Percentiles rank a stretch among this genome's conserved stretches.
Conservation (phyloP, 2,797 vertebrate species). For the Typhlichthys subterraneus region DNA sequence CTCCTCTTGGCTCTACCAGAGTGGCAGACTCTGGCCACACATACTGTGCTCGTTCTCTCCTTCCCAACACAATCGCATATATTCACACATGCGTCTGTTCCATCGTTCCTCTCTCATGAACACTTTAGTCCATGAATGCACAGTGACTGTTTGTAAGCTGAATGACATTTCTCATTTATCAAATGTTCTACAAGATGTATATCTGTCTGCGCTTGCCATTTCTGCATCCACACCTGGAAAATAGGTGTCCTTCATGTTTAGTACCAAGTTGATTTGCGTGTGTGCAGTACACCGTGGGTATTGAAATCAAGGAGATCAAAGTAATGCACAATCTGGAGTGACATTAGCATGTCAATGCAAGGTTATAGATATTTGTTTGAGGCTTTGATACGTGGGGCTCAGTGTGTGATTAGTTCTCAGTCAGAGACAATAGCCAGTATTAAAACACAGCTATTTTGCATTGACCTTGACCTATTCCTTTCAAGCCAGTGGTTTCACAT, state of each 20-base stretch:
- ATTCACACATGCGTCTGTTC: slow-evolving; percentile 22
- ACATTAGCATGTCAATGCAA: slow-evolving; percentile 3
- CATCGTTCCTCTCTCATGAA: slow-evolving; percentile 27
- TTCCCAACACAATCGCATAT: slow-evolving; percentile 8
- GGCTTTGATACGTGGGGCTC: not conserved
- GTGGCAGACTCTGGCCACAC: slow-evolving; percentile 47
- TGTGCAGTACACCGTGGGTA: slow-evolving; percentile 26
- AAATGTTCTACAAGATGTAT: slow-evolving; percentile 53
- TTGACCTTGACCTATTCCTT: slow-evolving; percentile 10
- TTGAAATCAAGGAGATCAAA: slow-evolving; percentile 24
- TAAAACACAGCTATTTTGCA: slow-evolving; percentile 2
- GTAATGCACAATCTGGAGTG: not conserved
- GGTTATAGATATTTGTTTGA: not conserved
- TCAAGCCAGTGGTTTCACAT: slow-evolving; percentile 30
- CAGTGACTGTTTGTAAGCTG: slow-evolving; percentile 38
- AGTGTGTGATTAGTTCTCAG: not conserved
- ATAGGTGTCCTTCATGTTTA: slow-evolving; percentile 46
- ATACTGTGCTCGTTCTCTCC: slow-evolving; percentile 10
- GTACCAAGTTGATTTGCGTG: slow-evolving; percentile 38
- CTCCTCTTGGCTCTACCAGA: slow-evolving; percentile 42
- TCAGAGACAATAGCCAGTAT: slow-evolving; percentile 9
- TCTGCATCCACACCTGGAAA: slow-evolving; percentile 12
- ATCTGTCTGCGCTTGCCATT: slow-evolving; percentile 36
- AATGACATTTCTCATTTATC: slow-evolving; percentile 27
- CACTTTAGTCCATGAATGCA: slow-evolving; percentile 32